Base-by-base conservation (phyloP, 37 sponge, comb jelly and placozoan species). In the Dysidea cf. avara region DNA sequence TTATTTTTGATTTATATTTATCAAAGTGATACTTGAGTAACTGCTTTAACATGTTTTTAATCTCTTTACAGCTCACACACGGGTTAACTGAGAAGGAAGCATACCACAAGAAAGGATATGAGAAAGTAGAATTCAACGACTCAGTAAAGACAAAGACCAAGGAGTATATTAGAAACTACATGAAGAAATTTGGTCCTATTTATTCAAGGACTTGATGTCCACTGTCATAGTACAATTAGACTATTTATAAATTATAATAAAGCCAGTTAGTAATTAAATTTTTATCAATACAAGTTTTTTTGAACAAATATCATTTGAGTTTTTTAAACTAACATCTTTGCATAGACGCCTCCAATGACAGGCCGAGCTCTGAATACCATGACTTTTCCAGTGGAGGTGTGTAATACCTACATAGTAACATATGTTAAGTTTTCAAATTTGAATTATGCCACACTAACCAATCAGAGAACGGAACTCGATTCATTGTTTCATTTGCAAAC, bases 161-260 rank as follows among this genome's bases (percentile, higher is more conserved):
- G 64, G 85, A 90, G 34, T 97, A 85, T 50, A 82, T 97, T 26
- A 57, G 80, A 11, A 74, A 72, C 29, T 97, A 97, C 74, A 97
- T 97, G 99, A 94, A 91, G 69, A 97, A 94, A 72, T 97, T 82
- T 79, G 99, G 99, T 12, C 86, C 88, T 1, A 74, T 92, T 39
- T 97, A 86, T 76, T 81, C 69, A 51, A 75, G 83, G 47, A 55
- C 70, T 25, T 82, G 69, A 21, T 43, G 11, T 12, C 46, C 46
- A 43, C 46, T 43, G 46, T 5, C 7, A 5, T 43, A 43, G 5
- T 43, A 9, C 46, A 43, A 43, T 43, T 43, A 43, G 5, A 43
- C 7, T 9, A 43, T 43, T 43, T n/a, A n/a, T n/a, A 43, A 43
- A 43, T 43, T 43, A 43, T 43, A 9, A 43, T 9, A 43, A 9